Conservation (phyloP, 2,113 vertebrate genomes). For the Ardeotis arabs region DNA sequence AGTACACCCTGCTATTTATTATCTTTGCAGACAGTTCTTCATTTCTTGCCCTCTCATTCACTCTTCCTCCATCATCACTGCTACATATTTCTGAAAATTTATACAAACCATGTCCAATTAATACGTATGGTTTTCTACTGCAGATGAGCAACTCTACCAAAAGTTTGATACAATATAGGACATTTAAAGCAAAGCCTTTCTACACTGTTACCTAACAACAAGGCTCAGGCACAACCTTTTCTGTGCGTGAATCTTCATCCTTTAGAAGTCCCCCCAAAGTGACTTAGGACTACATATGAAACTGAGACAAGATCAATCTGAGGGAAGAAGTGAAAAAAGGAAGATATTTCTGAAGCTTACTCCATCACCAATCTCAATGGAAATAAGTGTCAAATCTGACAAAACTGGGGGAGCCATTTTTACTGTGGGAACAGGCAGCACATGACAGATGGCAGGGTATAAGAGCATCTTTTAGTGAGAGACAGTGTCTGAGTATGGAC, state of each 20-base stretch:
- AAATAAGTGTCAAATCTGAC: not conserved
- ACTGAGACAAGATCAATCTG: not conserved
- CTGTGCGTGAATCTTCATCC: not conserved
- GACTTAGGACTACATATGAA: not conserved
- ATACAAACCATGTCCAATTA: not conserved
- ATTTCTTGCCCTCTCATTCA: not conserved
- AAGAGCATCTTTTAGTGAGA: constrained; percentile 21
- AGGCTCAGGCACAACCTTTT: not conserved
- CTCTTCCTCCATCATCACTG: not conserved
- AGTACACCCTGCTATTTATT: not conserved
- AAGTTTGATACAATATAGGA: not conserved
- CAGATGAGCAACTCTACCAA: fast-evolving
- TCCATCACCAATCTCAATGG: not conserved
- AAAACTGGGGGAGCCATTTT: not conserved
- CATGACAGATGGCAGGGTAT: constrained; percentile 36
- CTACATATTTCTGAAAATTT: not conserved
- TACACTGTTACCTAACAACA: not conserved
- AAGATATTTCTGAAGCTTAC: not conserved
- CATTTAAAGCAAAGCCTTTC: not conserved
- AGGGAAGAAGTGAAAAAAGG: not conserved
- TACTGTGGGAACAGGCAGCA: not conserved
- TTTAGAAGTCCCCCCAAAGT: not conserved
- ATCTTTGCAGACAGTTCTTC: not conserved
- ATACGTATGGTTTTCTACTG: not conserved
- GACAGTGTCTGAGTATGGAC: not conserved